Evolutionary conservation across 2,113 vertebrate species (phyloP), one percentile per base, ranked within the genome.

Genomic region (Polypterus bichir): DNA sequence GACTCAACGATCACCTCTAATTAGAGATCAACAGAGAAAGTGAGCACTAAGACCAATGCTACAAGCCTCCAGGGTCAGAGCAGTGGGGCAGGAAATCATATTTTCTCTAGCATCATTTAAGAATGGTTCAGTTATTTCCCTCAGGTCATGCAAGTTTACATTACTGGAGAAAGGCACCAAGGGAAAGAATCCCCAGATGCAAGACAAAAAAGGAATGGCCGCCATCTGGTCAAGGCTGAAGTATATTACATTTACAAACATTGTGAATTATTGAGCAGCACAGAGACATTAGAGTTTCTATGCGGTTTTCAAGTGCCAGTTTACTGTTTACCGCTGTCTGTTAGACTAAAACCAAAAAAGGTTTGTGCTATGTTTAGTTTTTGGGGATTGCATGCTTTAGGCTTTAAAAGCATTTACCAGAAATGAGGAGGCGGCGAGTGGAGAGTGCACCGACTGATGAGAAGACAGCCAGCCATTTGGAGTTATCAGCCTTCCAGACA

Each of bases 231-330:
- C n/a, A 27, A 57, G 56, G 54, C 49, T 49, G 57, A 59, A 59
- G 45, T 11, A 47, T 54, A 66, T 59, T 59, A 59, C 56, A 54
- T 59, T 48, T 49, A 66, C 61, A 62, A 62, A 62, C 65, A 62
- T 51, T 3, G 8, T 66, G 61, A 58, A 66, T 66, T 62, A 66
- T 66, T 66, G 53, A 66, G 48, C 27, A 59, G 65, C 54, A 47
- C 7, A 59, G 5, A 49, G 48, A 54, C 11, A 47, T 55, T 57
- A 48, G 49, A 61, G 27, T 27, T 57, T 65, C 55, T 27, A 59
- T 44, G 54, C 54, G 61, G 61, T 44, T 64, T 57, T 57, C 7
- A 49, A 27, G 44, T 59, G 47, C 44, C 44, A 8, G 48, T 57
- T 60, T 27, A 27, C 27, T 2, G 27, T 27, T 27, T 27, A 27